Evolutionary conservation across 2,888 invertebrate genomes (phyloP).

Genomic region (Sesia bembeciformis): DNA sequence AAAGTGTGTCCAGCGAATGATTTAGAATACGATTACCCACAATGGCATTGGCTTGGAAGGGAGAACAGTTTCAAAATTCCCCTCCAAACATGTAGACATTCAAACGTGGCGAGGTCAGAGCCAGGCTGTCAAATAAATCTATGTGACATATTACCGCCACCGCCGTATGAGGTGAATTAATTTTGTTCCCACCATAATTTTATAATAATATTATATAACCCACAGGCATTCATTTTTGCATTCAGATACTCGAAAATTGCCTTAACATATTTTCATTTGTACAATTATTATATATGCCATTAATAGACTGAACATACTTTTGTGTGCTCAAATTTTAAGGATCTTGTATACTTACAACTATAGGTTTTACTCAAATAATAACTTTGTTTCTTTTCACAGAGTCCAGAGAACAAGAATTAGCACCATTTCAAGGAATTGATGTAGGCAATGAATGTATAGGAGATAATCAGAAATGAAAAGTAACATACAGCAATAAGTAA

Average conservation of each 20-base stretch:
- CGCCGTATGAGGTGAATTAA: slow-evolving; percentile 75
- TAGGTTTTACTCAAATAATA: background rate
- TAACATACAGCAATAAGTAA: slow-evolving; percentile 46
- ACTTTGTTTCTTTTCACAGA: slow-evolving; percentile 37
- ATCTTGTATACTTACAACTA: too few species aligned
- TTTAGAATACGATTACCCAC: slow-evolving; percentile 69
- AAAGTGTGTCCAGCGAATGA: slow-evolving; percentile 66
- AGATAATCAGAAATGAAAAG: slow-evolving; percentile 8
- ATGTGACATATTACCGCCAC: slow-evolving; percentile 79
- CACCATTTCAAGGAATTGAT: slow-evolving; percentile 5
- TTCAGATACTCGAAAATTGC: too few species aligned
- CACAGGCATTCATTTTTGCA: too few species aligned
- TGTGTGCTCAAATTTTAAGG: too few species aligned
- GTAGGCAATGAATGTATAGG: slow-evolving; percentile 16
- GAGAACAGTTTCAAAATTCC: slow-evolving; percentile 73
- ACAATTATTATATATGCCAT: too few species aligned
- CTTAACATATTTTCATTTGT: slow-evolving; percentile 1
- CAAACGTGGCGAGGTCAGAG: slow-evolving; percentile 63
- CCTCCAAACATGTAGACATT: slow-evolving; percentile 61
- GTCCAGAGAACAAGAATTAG: slow-evolving; percentile 55
- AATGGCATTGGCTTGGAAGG: slow-evolving; percentile 68
- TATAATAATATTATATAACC: too few species aligned
- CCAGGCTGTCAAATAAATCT: slow-evolving; percentile 76
- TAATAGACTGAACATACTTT: too few species aligned
- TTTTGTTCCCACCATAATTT: background rate